A percentile compares a stretch with the other conserved stretches of the same genome.
Conservation (phyloP, 2,113 vertebrate genomes). For the Elephantulus edwardii region DNA sequence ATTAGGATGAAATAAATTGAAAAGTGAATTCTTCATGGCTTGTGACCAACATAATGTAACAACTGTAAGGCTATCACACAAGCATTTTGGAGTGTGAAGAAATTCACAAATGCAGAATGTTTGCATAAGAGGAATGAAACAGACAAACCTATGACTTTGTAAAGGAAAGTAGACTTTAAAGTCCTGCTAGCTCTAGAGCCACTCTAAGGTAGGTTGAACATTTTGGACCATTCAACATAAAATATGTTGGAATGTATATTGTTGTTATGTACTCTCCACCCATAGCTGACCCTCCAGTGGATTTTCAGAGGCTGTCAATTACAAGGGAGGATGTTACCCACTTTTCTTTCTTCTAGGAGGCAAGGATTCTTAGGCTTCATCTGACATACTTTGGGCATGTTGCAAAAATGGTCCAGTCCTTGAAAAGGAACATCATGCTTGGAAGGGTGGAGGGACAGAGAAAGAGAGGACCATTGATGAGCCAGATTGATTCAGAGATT, state of each 20-base stretch:
- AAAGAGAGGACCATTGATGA: no score
- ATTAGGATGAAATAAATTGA: conserved; percentile 57
- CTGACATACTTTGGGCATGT: no score
- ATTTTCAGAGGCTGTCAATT: no score
- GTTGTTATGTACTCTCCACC: no score
- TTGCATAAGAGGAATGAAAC: conserved; percentile 50
- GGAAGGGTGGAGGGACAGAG: no score
- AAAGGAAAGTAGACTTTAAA: conserved; percentile 38
- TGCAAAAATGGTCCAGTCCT: not conserved
- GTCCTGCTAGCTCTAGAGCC: not conserved
- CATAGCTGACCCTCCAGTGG: no score
- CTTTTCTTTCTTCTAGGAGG: no score
- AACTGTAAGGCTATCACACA: conserved; percentile 59
- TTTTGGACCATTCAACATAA: conserved; percentile 28
- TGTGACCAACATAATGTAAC: conserved; percentile 65
- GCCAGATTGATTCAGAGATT: no score
- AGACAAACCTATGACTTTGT: conserved; percentile 52
- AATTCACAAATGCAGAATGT: conserved; percentile 55
- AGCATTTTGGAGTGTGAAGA: conserved; percentile 45
- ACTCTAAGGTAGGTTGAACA: not conserved
- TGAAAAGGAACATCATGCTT: no score
- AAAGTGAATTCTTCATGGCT: conserved; percentile 62
- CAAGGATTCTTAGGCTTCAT: no score
- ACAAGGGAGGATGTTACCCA: no score
- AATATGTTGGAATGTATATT: not conserved